phyloP scores from a whole-genome alignment of 1,140 invertebrate species.

The Leptinotarsa defecta region DNA sequence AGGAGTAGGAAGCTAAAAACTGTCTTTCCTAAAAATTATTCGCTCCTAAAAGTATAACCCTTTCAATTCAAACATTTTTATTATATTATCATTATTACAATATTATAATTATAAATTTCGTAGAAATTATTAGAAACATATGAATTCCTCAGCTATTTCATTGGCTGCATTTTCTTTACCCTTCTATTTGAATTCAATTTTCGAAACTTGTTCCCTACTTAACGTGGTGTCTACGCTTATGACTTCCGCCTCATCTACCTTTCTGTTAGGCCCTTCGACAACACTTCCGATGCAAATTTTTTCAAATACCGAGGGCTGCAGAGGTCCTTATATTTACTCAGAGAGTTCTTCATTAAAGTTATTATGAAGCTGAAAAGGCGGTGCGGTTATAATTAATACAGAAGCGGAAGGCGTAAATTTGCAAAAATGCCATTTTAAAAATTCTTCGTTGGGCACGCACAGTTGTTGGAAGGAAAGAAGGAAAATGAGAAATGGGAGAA shows the following conservation, averaged over 20 bases:
- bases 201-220: too few species aligned
- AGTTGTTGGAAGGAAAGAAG: not conserved
- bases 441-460: conserved; percentile 16
- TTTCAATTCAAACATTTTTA: too few species aligned
- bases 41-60: too few species aligned
- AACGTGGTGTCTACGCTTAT: not conserved
- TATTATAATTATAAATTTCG: too few species aligned
- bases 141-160: too few species aligned
- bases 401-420: conserved; percentile 24
- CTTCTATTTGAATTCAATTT: too few species aligned
- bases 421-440: conserved; percentile 26
- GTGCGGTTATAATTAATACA: conserved; percentile 43
- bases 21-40: too few species aligned
- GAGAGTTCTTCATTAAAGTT: conserved; percentile 45
- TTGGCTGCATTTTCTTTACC: too few species aligned
- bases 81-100: too few species aligned
- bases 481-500: not conserved
- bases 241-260: conserved; percentile 20
- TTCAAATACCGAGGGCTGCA: conserved; percentile 25
- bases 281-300: conserved; percentile 49
- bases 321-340: conserved; percentile 33
- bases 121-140: fast-evolving
- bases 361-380: conserved; percentile 35
- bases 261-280: conserved; percentile 24
- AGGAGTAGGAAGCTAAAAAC: too few species aligned